phyloP scores from a whole-genome alignment of 53 echinoderm and acorn worm species.

The Echinometra lucunter region DNA sequence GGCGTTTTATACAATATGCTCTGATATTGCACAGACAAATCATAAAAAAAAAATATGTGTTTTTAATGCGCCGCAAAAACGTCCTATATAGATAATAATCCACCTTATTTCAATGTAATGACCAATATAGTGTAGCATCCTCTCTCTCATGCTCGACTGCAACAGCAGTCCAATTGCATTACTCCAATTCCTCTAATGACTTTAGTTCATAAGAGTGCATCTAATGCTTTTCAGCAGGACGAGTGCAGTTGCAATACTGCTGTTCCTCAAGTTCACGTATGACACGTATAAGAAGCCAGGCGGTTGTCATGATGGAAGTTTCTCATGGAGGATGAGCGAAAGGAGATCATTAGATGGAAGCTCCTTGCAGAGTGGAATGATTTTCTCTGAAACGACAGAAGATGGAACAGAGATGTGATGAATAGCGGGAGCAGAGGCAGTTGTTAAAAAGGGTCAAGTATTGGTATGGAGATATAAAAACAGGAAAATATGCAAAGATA shows the following conservation, averaged over 20 bases:
- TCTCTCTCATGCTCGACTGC: not conserved
- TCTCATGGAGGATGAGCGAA: conserved; percentile 44
- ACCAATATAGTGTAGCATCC: not conserved
- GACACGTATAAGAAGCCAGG: not conserved
- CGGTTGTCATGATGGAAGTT: conserved; percentile 34
- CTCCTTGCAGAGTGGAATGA: conserved; percentile 59
- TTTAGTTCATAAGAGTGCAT: too few relatives aligned
- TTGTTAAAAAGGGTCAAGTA: too few relatives aligned
- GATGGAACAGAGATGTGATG: not conserved
- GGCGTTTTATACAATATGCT: too few relatives aligned
- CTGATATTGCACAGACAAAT: too few relatives aligned
- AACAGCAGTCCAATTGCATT: not conserved
- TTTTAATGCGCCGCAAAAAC: too few relatives aligned
- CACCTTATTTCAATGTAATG: not conserved
- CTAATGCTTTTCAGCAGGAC: not conserved
- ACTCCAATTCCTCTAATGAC: too few relatives aligned
- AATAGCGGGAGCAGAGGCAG: too few relatives aligned
- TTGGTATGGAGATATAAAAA: too few relatives aligned
- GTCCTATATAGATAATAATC: too few relatives aligned
- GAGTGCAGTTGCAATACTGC: not conserved
- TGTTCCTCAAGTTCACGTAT: not conserved
- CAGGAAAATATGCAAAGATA: too few relatives aligned
- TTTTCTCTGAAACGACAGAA: conserved; percentile 47
- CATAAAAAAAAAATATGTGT: too few relatives aligned
- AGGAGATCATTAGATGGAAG: conserved; percentile 55